A percentile compares a stretch with the other conserved stretches of the same genome.
Conservation (phyloP, 2,797 vertebrate genomes). For the Oreochromis mossambicus region DNA sequence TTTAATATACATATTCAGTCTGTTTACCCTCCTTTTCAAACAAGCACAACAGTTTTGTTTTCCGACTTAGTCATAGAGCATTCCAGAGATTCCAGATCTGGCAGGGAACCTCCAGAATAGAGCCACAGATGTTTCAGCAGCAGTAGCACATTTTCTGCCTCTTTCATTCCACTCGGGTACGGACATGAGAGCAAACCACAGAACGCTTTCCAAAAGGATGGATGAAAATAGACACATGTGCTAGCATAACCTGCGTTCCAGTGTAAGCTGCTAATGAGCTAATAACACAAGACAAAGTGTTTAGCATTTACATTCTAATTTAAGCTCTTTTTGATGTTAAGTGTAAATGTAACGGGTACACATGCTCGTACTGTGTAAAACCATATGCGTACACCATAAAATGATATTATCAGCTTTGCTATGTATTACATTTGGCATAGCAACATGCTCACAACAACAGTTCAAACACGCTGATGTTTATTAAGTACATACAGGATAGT, state of each 20-base stretch:
- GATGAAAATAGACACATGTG: conserved; percentile 29
- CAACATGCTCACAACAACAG: background rate
- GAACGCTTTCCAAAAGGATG: conserved; percentile 9
- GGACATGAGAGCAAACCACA: conserved; percentile 47
- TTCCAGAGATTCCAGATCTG: conserved; percentile 58
- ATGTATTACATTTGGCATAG: background rate
- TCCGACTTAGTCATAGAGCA: conserved; percentile 45
- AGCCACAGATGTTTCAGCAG: conserved; percentile 49
- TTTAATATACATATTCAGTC: background rate
- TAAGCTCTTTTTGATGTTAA: background rate
- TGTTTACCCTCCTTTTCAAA: background rate
- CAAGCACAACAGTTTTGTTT: background rate
- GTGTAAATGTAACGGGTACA: background rate
- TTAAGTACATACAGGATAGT: background rate
- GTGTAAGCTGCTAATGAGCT: background rate
- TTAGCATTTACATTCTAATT: background rate
- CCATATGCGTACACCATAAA: background rate
- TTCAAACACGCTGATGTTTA: background rate
- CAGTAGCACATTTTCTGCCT: conserved; percentile 32
- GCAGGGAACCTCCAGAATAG: conserved; percentile 47
- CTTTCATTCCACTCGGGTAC: conserved; percentile 38
- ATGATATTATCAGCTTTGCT: background rate
- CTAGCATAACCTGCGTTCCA: conserved; percentile 6
- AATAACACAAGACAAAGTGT: background rate
- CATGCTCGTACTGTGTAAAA: background rate